Evolutionary conservation across 2,888 invertebrate genomes (phyloP).

Genomic region (Acanthosepion esculentum): DNA sequence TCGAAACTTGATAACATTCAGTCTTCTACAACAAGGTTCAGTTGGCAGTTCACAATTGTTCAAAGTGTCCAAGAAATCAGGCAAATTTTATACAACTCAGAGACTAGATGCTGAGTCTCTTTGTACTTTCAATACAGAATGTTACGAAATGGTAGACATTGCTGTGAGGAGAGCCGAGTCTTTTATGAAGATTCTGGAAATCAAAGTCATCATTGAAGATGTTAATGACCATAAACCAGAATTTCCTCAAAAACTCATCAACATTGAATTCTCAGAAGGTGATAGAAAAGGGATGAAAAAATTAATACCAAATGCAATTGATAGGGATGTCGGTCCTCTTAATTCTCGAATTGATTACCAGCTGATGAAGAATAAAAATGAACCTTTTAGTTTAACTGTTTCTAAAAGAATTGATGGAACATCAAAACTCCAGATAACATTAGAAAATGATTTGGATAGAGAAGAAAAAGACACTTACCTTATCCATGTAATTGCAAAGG

Average conservation of each 20-base stretch:
- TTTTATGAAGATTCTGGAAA: not conserved
- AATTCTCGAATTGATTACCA: not conserved
- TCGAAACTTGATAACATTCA: not conserved
- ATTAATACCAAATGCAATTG: constrained; percentile 8
- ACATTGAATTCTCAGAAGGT: not conserved
- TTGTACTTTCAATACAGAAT: constrained; percentile 6
- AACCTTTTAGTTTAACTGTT: not conserved
- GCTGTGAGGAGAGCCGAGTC: not conserved
- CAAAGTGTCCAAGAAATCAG: not conserved
- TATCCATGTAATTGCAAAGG: not conserved
- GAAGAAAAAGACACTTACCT: not conserved
- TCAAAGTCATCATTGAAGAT: constrained; percentile 12
- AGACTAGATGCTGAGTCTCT: not conserved
- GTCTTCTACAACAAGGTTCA: constrained; percentile 8
- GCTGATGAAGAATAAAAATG: not conserved
- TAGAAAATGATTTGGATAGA: not conserved
- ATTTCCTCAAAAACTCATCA: not conserved
- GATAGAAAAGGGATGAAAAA: not conserved
- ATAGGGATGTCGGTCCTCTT: not conserved
- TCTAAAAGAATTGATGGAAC: not conserved
- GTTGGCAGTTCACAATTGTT: constrained; percentile 6
- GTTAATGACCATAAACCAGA: not conserved
- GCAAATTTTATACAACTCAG: constrained; percentile 1
- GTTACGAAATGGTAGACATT: not conserved
- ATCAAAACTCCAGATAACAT: not conserved